Conservation (phyloP, 2,113 vertebrate species). For the Crotalus tigris region DNA sequence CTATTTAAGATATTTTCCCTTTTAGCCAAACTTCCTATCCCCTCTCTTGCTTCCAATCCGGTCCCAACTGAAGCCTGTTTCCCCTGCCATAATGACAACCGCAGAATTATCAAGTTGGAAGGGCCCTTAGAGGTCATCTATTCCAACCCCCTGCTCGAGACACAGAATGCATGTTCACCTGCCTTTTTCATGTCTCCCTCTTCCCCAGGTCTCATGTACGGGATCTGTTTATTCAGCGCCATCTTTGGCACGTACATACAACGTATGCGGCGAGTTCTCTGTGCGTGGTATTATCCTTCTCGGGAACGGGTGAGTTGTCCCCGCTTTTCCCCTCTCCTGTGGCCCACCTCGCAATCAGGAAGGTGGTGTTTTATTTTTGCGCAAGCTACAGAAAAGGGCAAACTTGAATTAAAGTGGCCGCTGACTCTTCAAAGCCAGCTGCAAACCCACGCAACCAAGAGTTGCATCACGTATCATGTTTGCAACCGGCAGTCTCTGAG, state of each 20-base stretch:
- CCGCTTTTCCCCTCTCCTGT: not conserved
- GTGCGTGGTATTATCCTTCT: slow-evolving; percentile 75
- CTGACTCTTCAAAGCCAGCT: fast-evolving
- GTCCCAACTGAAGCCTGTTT: not conserved
- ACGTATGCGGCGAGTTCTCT: slow-evolving; percentile 74
- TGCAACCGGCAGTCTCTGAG: not conserved
- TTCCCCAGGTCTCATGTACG: slow-evolving; percentile 76
- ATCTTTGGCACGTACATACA: slow-evolving; percentile 69
- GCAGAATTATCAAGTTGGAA: not conserved
- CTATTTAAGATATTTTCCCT: not conserved
- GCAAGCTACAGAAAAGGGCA: not conserved
- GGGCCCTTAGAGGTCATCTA: not conserved
- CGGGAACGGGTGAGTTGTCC: slow-evolving; percentile 74
- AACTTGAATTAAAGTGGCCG: not conserved
- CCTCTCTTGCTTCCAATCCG: not conserved
- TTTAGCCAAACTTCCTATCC: not conserved
- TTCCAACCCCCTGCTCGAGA: not conserved
- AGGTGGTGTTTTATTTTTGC: not conserved
- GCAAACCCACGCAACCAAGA: not conserved
- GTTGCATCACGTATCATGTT: not conserved
- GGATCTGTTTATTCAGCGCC: slow-evolving; percentile 71
- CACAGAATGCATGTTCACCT: fast-evolving
- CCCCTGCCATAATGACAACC: not conserved
- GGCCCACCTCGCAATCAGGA: not conserved
- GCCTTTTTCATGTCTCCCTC: too few species aligned